Evolutionary conservation across 2,797 vertebrate species (phyloP).

Genomic region (Schizopygopsis malacanthus): DNA sequence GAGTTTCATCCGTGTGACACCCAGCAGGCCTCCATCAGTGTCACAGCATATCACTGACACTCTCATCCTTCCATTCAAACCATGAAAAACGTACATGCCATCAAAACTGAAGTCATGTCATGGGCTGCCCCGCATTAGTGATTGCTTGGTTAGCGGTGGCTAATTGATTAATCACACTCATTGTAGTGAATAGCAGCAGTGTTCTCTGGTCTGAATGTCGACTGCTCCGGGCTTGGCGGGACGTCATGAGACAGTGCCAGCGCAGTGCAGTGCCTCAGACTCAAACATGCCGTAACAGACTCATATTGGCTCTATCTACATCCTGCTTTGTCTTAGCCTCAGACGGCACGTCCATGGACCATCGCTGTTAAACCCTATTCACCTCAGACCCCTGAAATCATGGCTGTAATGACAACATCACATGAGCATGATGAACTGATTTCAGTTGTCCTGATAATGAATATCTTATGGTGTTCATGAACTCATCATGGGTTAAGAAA

Average conservation of each 20-base stretch:
- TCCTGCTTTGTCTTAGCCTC: slow-evolving; percentile 26
- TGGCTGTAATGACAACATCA: background rate
- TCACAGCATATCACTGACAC: slow-evolving; percentile 61
- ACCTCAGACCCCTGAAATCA: background rate
- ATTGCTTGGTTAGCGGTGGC: slow-evolving; percentile 46
- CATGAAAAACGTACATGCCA: slow-evolving; percentile 67
- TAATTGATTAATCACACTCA: slow-evolving; percentile 79
- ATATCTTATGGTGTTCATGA: background rate
- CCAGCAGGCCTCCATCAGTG: slow-evolving; percentile 41
- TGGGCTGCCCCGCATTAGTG: slow-evolving; percentile 55
- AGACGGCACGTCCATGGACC: background rate
- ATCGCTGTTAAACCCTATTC: background rate
- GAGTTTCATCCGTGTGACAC: background rate
- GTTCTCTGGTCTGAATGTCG: slow-evolving; percentile 52
- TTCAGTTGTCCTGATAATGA: background rate
- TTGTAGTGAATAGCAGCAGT: slow-evolving; percentile 65
- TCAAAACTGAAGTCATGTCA: slow-evolving; percentile 72
- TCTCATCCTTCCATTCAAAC: slow-evolving; percentile 68
- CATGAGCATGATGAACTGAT: background rate
- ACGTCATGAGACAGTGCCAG: slow-evolving; percentile 64
- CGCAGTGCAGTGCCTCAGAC: slow-evolving; percentile 42
- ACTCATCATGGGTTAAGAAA: background rate
- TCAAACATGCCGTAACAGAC: slow-evolving; percentile 68
- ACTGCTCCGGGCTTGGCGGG: slow-evolving; percentile 69
- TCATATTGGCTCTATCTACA: slow-evolving; percentile 57